Evolutionary conservation across 2,888 invertebrate species (phyloP).

Genomic region (Tribolium freemani): DNA sequence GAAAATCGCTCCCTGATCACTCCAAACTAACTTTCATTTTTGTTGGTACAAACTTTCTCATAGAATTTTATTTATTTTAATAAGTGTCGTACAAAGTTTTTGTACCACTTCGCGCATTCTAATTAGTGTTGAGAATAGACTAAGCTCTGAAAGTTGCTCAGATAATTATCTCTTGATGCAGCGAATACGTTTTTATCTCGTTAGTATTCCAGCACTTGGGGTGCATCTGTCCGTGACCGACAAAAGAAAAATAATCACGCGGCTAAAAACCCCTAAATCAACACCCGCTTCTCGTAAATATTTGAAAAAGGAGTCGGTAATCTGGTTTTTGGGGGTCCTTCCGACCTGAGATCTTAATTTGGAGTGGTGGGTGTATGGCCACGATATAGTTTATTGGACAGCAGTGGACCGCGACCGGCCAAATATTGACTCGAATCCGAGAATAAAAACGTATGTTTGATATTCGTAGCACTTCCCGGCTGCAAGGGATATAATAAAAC

Average conservation of each 20-base stretch:
- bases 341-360: constrained; percentile 44
- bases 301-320: constrained; percentile 16
- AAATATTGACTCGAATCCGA: constrained; percentile 51
- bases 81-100: not conserved
- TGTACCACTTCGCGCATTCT: not conserved
- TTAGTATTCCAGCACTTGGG: not conserved
- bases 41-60: not conserved
- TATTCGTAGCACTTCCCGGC: constrained; percentile 51
- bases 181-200: not conserved
- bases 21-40: too few species aligned
- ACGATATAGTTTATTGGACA: constrained; percentile 50
- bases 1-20: not conserved
- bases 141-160: not conserved
- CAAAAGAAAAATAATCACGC: constrained; percentile 3
- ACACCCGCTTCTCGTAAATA: constrained; percentile 8
- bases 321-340: constrained; percentile 18
- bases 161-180: not conserved
- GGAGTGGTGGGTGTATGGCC: constrained; percentile 30
- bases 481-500: constrained; percentile 53
- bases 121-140: not conserved
- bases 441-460: constrained; percentile 54
- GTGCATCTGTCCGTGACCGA: not conserved
- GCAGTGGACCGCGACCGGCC: constrained; percentile 49
- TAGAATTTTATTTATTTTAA: not conserved
- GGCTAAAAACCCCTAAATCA: constrained; percentile 17